A percentile compares a stretch with the other conserved stretches of the same genome.
Evolutionary conservation across 2,113 vertebrate genomes (phyloP).

Genomic region (Psophia crepitans): DNA sequence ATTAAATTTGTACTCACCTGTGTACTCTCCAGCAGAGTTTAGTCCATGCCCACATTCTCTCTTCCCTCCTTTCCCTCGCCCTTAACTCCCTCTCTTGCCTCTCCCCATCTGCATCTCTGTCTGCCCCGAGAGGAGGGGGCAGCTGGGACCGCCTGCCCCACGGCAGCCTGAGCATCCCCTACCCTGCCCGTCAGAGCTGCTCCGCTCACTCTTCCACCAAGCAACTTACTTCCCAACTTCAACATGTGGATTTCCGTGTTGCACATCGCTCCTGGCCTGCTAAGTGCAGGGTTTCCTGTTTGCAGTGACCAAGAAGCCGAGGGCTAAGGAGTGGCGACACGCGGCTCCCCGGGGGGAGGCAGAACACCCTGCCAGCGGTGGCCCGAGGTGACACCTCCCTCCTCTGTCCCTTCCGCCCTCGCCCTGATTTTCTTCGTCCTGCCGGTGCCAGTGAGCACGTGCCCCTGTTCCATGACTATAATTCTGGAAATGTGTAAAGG

Average conservation of each 20-base stretch:
- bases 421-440: rapidly evolving
- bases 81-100: too few relatives aligned
- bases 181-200: background rate
- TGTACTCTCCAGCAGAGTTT: background rate
- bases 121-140: background rate
- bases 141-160: rapidly evolving
- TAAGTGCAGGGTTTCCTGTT: rapidly evolving
- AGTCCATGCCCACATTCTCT: background rate
- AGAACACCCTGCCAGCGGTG: rapidly evolving
- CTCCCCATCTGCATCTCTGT: background rate
- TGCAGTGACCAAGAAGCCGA: rapidly evolving
- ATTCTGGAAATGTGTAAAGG: background rate
- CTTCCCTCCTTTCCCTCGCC: background rate
- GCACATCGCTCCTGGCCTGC: background rate
- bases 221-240: background rate
- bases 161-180: background rate
- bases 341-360: rapidly evolving
- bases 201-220: too few relatives aligned
- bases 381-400: background rate
- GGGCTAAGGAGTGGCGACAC: background rate
- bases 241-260: rapidly evolving
- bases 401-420: rapidly evolving
- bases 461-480: background rate
- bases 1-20: background rate
- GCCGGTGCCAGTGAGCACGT: background rate